Conservation (phyloP, 2,888 invertebrate species). For the Halictus quadricinctus region DNA sequence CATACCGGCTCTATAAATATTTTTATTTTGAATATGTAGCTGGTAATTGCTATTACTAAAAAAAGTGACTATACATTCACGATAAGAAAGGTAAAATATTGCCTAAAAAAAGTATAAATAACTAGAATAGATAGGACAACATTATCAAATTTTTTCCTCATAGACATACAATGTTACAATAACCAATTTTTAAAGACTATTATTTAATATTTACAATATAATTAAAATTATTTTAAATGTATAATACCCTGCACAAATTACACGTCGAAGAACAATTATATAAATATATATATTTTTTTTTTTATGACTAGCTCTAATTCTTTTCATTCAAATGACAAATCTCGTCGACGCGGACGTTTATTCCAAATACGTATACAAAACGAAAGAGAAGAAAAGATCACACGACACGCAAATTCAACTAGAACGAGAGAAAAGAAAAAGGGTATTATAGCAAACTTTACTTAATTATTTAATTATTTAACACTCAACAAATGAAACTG, state of each 20-base stretch:
- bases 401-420: conserved; percentile 20
- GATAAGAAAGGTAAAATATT: conserved; percentile 63
- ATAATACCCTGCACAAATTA: conserved; percentile 67
- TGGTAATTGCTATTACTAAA: conserved; percentile 72
- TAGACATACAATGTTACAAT: conserved; percentile 76
- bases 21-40: conserved; percentile 68
- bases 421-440: conserved; percentile 25
- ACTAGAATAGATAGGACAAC: conserved; percentile 80
- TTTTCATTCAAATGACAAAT: conserved; percentile 32
- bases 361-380: conserved; percentile 16
- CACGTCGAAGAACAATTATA: conserved; percentile 36
- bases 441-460: conserved; percentile 66
- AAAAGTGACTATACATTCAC: conserved; percentile 69
- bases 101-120: conserved; percentile 72
- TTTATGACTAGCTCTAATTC: conserved; percentile 46
- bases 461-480: conserved; percentile 68
- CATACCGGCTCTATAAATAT: conserved; percentile 66
- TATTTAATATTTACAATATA: conserved; percentile 73
- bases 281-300: conserved; percentile 42
- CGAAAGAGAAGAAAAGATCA: background rate
- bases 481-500: conserved; percentile 48
- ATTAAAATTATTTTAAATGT: conserved; percentile 65
- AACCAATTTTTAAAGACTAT: conserved; percentile 75
- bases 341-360: conserved; percentile 29
- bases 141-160: conserved; percentile 79